Evolutionary conservation across 2,888 invertebrate genomes (phyloP).

Genomic region (Spodoptera littoralis): DNA sequence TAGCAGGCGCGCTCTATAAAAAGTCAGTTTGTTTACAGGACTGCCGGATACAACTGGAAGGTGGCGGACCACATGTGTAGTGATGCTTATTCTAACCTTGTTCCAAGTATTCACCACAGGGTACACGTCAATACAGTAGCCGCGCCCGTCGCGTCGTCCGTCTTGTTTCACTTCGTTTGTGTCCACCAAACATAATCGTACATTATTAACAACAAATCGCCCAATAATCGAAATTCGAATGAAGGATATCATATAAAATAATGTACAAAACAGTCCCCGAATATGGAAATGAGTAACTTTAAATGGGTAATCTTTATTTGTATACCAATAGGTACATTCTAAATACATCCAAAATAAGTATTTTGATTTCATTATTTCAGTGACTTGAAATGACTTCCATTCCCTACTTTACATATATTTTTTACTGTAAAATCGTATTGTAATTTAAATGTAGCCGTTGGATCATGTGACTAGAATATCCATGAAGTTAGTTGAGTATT

Average conservation of each 20-base stretch:
- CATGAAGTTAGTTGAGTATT: slow-evolving; percentile 69
- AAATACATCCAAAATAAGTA: too few relatives aligned
- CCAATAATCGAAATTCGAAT: too few relatives aligned
- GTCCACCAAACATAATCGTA: slow-evolving; percentile 5
- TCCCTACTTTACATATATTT: slow-evolving; percentile 27
- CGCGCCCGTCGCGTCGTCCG: slow-evolving; percentile 19
- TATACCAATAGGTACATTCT: too few relatives aligned
- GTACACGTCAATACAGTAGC: slow-evolving; percentile 21
- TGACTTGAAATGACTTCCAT: slow-evolving; percentile 4
- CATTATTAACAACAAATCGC: too few relatives aligned
- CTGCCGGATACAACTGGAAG: slow-evolving; percentile 78
- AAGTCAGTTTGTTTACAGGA: slow-evolving; percentile 83
- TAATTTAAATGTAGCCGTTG: slow-evolving; percentile 59
- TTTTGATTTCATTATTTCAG: too few relatives aligned
- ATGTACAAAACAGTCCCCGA: too few relatives aligned
- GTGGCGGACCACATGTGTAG: slow-evolving; percentile 77
- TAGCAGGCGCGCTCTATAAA: slow-evolving; percentile 83
- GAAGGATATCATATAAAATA: too few relatives aligned
- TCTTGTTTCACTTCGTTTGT: slow-evolving; percentile 19
- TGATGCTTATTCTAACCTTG: slow-evolving; percentile 71
- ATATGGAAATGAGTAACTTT: too few relatives aligned
- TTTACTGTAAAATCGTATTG: slow-evolving; percentile 41
- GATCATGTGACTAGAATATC: slow-evolving; percentile 67
- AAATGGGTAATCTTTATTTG: too few relatives aligned
- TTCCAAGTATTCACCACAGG: slow-evolving; percentile 52